phyloP scores from a whole-genome alignment of 2,797 vertebrate species.

The Pipistrellus pipistrellus region DNA sequence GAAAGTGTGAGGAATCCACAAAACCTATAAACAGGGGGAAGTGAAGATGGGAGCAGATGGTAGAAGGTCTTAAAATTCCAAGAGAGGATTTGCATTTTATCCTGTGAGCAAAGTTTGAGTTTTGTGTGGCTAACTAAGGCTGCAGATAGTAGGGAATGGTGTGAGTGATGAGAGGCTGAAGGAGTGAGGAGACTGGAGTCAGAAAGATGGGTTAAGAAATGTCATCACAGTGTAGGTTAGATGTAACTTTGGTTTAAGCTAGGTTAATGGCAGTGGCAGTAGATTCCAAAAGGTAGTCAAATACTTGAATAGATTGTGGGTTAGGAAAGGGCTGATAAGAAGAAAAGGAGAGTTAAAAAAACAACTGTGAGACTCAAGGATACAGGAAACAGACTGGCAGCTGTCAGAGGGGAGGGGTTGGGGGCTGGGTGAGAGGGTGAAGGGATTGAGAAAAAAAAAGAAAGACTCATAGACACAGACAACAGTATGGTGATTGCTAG shows the following conservation, averaged over 20 bases:
- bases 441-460: not conserved
- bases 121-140: slow-evolving; percentile 28
- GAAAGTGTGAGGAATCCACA: not conserved
- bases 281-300: not conserved
- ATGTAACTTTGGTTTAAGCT: not conserved
- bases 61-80: slow-evolving; percentile 29
- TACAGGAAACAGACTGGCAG: not conserved
- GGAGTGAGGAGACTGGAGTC: not conserved
- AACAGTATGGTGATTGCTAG: not conserved
- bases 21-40: not conserved
- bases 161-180: not conserved
- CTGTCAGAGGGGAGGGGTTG: not conserved
- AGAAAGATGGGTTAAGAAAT: not conserved
- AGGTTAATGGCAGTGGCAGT: not conserved
- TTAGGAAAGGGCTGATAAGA: not conserved
- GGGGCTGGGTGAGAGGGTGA: not conserved
- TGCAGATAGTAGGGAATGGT: not conserved
- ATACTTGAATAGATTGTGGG: not conserved
- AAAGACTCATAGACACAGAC: not conserved
- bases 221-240: fast-evolving
- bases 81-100: slow-evolving; percentile 29
- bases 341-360: not conserved
- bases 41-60: not conserved
- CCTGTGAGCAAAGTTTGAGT: not conserved
- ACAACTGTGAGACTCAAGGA: not conserved